Conservation (phyloP, 2,888 invertebrate species). For the Phragmatobia fuliginosa region DNA sequence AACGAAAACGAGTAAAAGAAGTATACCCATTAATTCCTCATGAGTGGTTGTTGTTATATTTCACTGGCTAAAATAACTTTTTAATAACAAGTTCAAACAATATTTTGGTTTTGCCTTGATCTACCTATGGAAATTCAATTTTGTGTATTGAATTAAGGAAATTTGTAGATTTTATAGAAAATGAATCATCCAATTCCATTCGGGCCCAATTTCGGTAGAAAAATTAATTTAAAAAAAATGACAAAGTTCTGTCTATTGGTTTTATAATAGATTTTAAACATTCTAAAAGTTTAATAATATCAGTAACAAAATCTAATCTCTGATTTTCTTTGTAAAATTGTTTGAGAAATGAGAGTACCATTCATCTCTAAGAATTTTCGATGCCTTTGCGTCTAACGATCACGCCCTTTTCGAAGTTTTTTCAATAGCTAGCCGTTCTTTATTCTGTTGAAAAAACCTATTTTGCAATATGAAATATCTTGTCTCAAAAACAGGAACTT, state of each 20-base stretch:
- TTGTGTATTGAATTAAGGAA: background rate
- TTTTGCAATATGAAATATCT: background rate
- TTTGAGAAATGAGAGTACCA: background rate
- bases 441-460: conserved; percentile 1
- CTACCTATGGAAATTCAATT: background rate
- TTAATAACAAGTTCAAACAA: background rate
- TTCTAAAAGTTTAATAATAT: background rate
- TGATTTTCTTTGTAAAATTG: too few species aligned
- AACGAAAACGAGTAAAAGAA: too few species aligned
- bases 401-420: background rate
- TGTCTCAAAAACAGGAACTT: conserved; percentile 1
- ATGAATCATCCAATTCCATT: too few species aligned
- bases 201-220: too few species aligned
- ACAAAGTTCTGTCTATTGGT: too few species aligned
- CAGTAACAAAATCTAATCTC: background rate
- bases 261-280: background rate
- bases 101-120: background rate
- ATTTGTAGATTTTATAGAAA: too few species aligned
- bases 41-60: background rate
- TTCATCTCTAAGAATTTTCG: conserved; percentile 5
- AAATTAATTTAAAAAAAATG: background rate
- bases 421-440: background rate
- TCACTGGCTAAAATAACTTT: background rate
- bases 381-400: conserved; percentile 13
- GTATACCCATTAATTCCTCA: background rate